A percentile compares a stretch with the other conserved stretches of the same genome.
phyloP scores from a whole-genome alignment of 2,797 vertebrate species.

The Microcaecilia unicolor region DNA sequence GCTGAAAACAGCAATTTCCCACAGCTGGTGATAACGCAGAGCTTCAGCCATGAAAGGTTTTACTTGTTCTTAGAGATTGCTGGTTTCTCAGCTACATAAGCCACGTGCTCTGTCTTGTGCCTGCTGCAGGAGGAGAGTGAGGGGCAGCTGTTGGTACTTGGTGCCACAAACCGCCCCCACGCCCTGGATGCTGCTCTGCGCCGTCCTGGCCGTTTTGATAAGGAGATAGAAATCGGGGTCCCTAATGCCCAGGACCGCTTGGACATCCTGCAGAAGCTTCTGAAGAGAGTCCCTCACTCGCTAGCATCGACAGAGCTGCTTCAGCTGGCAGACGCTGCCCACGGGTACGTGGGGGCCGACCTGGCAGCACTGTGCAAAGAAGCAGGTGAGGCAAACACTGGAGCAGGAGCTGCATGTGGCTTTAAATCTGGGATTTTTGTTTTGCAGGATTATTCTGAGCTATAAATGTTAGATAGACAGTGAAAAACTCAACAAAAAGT shows the following conservation, averaged over 20 bases:
- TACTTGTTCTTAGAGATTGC: too few species aligned
- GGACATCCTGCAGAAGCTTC: conserved; percentile 78
- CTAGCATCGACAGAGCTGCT: conserved; percentile 55
- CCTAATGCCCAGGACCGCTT: conserved; percentile 68
- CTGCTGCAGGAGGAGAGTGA: conserved; percentile 68
- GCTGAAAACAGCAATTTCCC: too few species aligned
- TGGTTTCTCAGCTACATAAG: too few species aligned
- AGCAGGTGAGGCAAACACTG: conserved; percentile 63
- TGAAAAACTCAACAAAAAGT: too few species aligned
- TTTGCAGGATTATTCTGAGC: too few species aligned
- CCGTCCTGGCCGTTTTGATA: conserved; percentile 87
- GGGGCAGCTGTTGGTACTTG: conserved; percentile 83
- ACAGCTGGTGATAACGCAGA: too few species aligned
- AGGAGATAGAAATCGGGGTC: conserved; percentile 89
- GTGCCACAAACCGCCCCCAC: conserved; percentile 88
- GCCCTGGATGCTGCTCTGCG: conserved; percentile 83
- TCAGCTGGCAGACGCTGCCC: conserved; percentile 66
- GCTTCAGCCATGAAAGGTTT: too few species aligned
- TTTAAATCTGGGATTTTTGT: too few species aligned
- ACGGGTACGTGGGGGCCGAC: conserved; percentile 92
- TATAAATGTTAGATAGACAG: too few species aligned
- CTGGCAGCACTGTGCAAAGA: conserved; percentile 86
- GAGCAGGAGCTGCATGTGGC: too few species aligned
- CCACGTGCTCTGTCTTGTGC: not conserved
- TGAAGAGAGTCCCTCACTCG: conserved; percentile 57